phyloP scores from a whole-genome alignment of 2,797 vertebrate genomes.

The Crax fasciolata region DNA sequence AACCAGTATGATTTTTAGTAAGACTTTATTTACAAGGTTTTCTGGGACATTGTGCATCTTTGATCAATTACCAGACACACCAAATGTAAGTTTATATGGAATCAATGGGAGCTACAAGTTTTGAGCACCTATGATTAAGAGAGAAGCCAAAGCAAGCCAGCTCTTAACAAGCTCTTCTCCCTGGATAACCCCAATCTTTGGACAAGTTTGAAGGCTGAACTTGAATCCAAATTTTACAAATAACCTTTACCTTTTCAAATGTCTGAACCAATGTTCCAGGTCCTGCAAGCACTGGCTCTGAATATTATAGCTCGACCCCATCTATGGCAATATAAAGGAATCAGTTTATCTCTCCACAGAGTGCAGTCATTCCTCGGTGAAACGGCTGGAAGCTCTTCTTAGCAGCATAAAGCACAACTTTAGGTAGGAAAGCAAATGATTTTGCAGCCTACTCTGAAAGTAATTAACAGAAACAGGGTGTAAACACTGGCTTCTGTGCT shows the following conservation, averaged over 20 bases:
- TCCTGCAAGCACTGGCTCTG: background rate
- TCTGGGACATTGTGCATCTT: background rate
- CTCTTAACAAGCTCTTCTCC: background rate
- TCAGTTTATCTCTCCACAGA: background rate
- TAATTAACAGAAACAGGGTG: constrained; percentile 60
- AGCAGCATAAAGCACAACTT: constrained; percentile 4
- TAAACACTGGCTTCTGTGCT: background rate
- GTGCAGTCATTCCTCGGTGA: background rate
- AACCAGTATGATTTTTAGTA: background rate
- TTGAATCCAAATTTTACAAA: constrained; percentile 23
- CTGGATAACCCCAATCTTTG: background rate
- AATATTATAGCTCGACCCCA: background rate
- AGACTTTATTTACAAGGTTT: background rate
- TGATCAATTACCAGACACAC: background rate
- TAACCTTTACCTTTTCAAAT: constrained; percentile 33
- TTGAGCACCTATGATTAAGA: background rate
- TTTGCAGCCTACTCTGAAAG: constrained; percentile 23
- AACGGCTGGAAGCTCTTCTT: constrained; percentile 22
- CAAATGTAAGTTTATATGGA: background rate
- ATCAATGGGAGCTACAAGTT: background rate
- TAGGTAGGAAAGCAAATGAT: constrained; percentile 3
- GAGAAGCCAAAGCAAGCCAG: background rate
- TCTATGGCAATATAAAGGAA: background rate
- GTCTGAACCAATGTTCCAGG: background rate
- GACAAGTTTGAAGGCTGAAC: background rate